Evolutionary conservation across 2,797 vertebrate species (phyloP), one percentile per base, ranked within the genome.

Genomic region (Phylloscopus collybita): DNA sequence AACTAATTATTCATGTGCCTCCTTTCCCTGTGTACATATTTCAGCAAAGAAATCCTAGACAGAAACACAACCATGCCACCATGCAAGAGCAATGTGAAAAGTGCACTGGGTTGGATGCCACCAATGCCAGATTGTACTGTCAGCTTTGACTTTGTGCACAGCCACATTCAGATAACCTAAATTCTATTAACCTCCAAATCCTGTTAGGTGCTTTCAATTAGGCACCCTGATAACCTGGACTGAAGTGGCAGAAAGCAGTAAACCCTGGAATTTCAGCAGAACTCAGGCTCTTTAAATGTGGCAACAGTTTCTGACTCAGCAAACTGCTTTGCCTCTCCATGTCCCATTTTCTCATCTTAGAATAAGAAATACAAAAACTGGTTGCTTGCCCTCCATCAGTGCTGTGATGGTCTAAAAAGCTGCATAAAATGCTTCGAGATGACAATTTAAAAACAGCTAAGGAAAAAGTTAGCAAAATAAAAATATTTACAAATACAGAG

Each of bases 231-330:
- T 70, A 78, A 73, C 56, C 80, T 64, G 66, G 59, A 72, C 51
- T 59, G 66, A 75, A 79, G 29, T 49, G 49, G 51, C 76, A 95
- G 76, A 84, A 80, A 88, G 67, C 76, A 86, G 70, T 6, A 93
- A 93, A 34, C 8, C 17, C 49, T 50, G 44, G 47, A 40, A 76
- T 65, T 74, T 85, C 36, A 62, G 62, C 66, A 94, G 32, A 84
- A 80, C 22, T 70, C 0, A 0, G 30, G 11, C 44, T 78, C n/a
- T 69, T 81, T 56, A 88, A 90, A 80, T 54, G 62, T 56, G 66
- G 73, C 5, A 16, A 75, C 40, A 73, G 54, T 73, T 91, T 88
- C 82, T 95, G 90, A 91, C 64, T 92, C 85, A 86, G 96, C 82
- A 90, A 82, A 83, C 47, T 72, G 40, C 51, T 73, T 82, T 56